Evolutionary conservation across 2,113 vertebrate species (phyloP), one percentile per base, ranked within the genome.

Genomic region (Myanophis thanlyinensis): DNA sequence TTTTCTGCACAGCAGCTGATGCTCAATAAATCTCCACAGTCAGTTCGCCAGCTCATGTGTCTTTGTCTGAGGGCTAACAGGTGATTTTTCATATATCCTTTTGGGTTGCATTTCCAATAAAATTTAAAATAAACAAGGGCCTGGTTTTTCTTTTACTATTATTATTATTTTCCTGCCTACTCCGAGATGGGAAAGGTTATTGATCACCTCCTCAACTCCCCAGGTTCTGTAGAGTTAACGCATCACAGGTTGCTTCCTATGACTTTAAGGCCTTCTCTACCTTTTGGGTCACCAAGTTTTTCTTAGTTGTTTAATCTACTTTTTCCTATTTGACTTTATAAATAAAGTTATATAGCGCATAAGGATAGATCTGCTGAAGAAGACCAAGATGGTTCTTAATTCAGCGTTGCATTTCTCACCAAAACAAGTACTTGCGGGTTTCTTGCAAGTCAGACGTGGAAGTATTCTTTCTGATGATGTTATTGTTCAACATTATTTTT

Each of bases 201-300:
- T 15, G 48, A 80, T 23, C 53, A 0, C 0, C 5, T 59, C 0
- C 0, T 49, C 67, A 56, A 67, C 48, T 44, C 40, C 35, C 12
- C 23, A 48, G 22, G 0, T 92, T 89, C 47, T 18, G 9, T 44
- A 11, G 15, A 91, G 85, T 8, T 52, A 85, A 27, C 35, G 40
- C 12, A 52, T 8, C 27, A 47, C 9, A 30, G 35, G 23, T 30
- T 44, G 89, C 27, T 22, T 62, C n/a, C 12, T 25, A 5, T 44
- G 53, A 7, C 0, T 91, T 23, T 15, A 15, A 44, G 35, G 27
- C 25, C 49, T 15, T 15, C 3, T 30, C 35, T 12, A 53, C 67
- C n/a, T 1, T 4, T 49, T 73, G n/a, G 40, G 11, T 23, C 23
- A 89, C 11, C 23, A 27, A 1, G 11, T 4, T 62, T 30, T 30